Percentiles rank a stretch among this genome's conserved stretches.
These are phyloP conservation scores for Acomys russatus DNA, from an alignment of 2,797 vertebrate genomes.

Conservation along the genomic window DNA sequence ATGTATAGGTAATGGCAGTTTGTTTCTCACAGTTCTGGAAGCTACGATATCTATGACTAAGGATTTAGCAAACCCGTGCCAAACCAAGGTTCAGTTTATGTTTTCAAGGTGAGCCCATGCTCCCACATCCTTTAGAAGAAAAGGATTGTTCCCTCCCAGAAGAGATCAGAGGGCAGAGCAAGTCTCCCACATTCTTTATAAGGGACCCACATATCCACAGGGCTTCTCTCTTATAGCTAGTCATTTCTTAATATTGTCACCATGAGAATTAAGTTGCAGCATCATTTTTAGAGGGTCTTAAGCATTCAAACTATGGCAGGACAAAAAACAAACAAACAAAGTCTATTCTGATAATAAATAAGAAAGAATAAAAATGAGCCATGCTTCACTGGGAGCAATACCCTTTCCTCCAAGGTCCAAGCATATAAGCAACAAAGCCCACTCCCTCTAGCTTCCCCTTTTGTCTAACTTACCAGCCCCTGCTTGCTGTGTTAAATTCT, in stretches of 20 bases:
- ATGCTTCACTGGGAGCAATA: neutral
- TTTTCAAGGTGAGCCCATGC: neutral
- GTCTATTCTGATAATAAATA: neutral
- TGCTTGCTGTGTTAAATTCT: neutral
- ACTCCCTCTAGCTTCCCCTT: accelerated
- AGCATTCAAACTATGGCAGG: neutral
- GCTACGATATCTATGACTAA: neutral
- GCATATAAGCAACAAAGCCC: neutral
- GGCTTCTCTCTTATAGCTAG: neutral
- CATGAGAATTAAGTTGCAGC: neutral
- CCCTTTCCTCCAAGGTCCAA: neutral
- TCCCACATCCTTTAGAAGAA: neutral
- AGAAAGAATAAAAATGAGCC: neutral
- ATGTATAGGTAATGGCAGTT: neutral
- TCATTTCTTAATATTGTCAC: neutral
- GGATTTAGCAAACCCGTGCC: neutral
- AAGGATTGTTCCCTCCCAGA: neutral
- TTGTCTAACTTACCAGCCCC: neutral
- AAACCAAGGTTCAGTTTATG: neutral
- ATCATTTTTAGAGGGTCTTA: neutral
- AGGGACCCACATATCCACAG: neutral
- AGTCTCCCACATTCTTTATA: neutral
- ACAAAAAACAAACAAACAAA: neutral
- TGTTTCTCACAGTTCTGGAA: neutral
- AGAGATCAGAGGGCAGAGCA: too few relatives aligned